Conservation (phyloP, 2,888 invertebrate species). For the Synergus japonicus region DNA sequence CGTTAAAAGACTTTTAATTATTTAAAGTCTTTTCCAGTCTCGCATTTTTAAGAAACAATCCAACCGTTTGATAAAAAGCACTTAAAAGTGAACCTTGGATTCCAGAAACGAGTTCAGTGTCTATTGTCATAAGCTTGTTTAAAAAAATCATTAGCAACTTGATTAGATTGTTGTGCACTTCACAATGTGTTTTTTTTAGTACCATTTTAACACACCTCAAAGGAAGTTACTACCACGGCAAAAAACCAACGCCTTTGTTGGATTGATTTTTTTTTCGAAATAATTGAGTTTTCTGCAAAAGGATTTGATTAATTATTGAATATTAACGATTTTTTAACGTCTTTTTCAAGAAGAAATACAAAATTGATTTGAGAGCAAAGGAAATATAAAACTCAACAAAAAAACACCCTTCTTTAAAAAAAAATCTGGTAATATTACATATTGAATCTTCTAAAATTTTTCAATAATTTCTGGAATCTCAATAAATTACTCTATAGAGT, state of each 20-base stretch:
- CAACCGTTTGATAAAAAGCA: not conserved
- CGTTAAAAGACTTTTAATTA: not conserved
- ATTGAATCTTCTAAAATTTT: no score
- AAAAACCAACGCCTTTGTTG: not conserved
- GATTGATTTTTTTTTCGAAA: not conserved
- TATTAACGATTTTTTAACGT: no score
- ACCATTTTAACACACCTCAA: not conserved
- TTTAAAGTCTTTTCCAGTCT: not conserved
- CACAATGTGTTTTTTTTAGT: not conserved
- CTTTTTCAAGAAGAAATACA: not conserved
- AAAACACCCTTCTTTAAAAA: no score
- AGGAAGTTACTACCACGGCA: not conserved
- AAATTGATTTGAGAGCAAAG: not conserved
- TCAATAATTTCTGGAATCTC: no score
- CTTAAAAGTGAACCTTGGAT: not conserved
- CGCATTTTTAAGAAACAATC: not conserved
- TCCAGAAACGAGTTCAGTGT: conserved; percentile 11
- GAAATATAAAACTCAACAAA: no score
- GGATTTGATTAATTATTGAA: no score
- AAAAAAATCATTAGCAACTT: not conserved
- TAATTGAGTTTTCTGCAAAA: not conserved
- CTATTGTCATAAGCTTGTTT: not conserved
- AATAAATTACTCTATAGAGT: no score
- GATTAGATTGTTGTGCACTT: not conserved
- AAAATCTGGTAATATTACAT: no score